phyloP scores from a whole-genome alignment of 2,888 invertebrate genomes.

The Orthosia gracilis region DNA sequence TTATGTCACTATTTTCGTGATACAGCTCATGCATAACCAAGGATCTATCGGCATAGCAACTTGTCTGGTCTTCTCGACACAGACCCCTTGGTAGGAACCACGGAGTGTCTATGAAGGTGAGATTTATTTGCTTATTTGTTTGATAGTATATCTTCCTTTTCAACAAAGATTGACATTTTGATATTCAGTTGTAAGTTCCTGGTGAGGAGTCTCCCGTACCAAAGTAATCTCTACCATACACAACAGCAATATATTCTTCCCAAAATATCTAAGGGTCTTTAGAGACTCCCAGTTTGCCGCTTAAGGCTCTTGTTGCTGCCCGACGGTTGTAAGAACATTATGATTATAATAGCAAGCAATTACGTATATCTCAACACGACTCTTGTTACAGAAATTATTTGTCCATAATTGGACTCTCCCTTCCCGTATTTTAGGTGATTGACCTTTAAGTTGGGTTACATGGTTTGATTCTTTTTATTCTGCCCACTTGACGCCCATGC shows the following conservation, averaged over 20 bases:
- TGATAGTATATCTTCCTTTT: not conserved
- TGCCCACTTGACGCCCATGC: not conserved
- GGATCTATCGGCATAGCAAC: not conserved
- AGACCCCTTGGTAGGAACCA: not conserved
- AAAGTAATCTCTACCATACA: not conserved
- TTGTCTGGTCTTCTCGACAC: not conserved
- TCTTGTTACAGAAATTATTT: constrained; percentile 2
- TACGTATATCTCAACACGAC: constrained; percentile 22
- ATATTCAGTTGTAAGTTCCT: not conserved
- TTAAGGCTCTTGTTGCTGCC: constrained; percentile 28
- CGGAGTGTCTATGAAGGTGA: not conserved
- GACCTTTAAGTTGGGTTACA: constrained; percentile 11
- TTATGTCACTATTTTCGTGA: not conserved
- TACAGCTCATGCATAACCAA: not conserved
- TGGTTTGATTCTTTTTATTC: not conserved
- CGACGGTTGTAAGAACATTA: constrained; percentile 23
- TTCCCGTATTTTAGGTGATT: not conserved
- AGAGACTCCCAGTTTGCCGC: constrained; percentile 16
- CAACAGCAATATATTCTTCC: not conserved
- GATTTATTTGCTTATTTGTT: not conserved
- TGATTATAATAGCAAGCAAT: constrained; percentile 33
- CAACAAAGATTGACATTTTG: not conserved
- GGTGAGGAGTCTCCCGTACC: not conserved
- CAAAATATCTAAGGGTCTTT: constrained; percentile 26
- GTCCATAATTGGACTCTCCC: not conserved